phyloP scores from a whole-genome alignment of 2,888 invertebrate species.

The Diadromus collaris region DNA sequence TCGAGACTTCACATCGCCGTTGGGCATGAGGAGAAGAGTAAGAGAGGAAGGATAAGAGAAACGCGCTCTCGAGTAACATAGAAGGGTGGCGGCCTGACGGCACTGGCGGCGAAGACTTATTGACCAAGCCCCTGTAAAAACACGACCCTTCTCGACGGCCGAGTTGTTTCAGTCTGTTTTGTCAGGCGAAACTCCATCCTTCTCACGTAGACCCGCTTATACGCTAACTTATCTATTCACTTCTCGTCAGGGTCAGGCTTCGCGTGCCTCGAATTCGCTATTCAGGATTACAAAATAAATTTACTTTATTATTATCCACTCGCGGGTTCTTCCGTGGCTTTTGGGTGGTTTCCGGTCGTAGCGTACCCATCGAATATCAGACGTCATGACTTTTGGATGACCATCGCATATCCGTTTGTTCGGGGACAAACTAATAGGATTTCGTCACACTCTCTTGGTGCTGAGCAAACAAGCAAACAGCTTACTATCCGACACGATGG shows the following conservation, averaged over 20 bases:
- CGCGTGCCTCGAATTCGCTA: slow-evolving; percentile 35
- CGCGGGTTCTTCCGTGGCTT: not conserved
- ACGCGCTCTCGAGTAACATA: slow-evolving; percentile 26
- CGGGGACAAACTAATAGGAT: not conserved
- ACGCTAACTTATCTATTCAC: slow-evolving; percentile 53
- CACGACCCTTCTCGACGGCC: slow-evolving; percentile 70
- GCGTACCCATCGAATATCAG: not conserved
- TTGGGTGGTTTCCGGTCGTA: not conserved
- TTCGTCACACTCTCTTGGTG: not conserved
- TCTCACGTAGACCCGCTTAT: slow-evolving; percentile 51
- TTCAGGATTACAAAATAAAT: slow-evolving; percentile 31
- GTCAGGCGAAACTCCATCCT: slow-evolving; percentile 65
- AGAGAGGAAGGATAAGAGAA: slow-evolving; percentile 16
- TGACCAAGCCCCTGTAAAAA: slow-evolving; percentile 72
- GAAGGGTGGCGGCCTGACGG: slow-evolving; percentile 48
- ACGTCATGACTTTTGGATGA: not conserved
- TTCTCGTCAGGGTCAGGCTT: slow-evolving; percentile 48
- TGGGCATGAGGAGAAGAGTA: slow-evolving; percentile 31
- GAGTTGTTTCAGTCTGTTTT: slow-evolving; percentile 75
- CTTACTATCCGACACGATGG: not conserved
- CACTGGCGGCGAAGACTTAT: slow-evolving; percentile 62
- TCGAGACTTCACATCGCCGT: slow-evolving; percentile 52
- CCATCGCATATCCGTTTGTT: slow-evolving; percentile 4
- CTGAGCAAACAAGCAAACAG: too few species aligned
- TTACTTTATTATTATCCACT: slow-evolving; percentile 18